Conservation (phyloP, 2,797 vertebrate species). For the Vespertilio murinus region DNA sequence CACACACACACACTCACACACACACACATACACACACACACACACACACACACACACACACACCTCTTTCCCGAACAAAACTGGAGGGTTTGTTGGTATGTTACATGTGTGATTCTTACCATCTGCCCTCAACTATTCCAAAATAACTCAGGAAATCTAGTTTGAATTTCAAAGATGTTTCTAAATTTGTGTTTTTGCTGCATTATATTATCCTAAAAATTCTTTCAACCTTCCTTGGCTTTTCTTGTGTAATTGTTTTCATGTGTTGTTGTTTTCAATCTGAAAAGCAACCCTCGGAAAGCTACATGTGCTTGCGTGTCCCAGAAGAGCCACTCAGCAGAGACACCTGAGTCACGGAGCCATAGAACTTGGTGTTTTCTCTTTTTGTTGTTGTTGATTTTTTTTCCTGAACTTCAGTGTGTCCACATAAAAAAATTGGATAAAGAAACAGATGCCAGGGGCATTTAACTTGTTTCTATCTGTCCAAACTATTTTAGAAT, state of each 20-base stretch:
- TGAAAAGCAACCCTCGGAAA: constrained; percentile 4
- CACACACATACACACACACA: not conserved
- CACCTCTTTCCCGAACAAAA: not conserved
- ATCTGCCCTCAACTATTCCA: not conserved
- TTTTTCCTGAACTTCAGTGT: not conserved
- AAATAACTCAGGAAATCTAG: constrained; percentile 22
- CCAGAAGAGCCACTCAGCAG: not conserved
- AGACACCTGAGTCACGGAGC: not conserved
- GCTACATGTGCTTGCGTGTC: not conserved
- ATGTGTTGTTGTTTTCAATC: not conserved
- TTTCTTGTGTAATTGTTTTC: not conserved
- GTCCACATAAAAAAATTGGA: not conserved
- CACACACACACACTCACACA: too few species aligned
- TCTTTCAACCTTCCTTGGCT: not conserved
- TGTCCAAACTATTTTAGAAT: not conserved
- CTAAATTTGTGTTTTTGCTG: constrained; percentile 27
- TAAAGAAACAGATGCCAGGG: not conserved
- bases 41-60: not conserved
- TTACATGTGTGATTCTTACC: not conserved
- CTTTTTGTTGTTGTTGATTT: not conserved
- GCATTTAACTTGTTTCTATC: not conserved
- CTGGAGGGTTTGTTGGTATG: not conserved
- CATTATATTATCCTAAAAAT: not conserved
- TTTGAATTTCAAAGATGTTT: constrained; percentile 46
- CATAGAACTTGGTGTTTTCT: not conserved